Evolutionary conservation across 1,140 invertebrate species (phyloP), one percentile per base, ranked within the genome.

Genomic region (Drosophila ohnishii): DNA sequence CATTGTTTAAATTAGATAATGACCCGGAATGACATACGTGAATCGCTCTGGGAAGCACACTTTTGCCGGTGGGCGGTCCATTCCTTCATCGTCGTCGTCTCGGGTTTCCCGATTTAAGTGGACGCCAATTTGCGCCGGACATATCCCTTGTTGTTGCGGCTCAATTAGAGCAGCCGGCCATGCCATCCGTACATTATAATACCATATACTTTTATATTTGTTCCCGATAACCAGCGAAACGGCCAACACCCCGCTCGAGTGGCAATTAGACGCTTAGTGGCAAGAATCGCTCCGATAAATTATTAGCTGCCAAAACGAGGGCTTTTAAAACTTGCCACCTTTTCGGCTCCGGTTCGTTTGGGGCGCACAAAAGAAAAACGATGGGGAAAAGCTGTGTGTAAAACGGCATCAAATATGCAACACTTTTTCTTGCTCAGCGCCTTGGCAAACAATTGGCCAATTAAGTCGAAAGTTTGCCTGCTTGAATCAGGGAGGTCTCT

Each of bases 371-470:
- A 53, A 16, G n/a, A 28, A 25, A 53, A 64, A 51, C 34, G 51
- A 32, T 16, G 34, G 19, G 25, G 56, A 45, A 50, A 37, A 25
- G 51, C 32, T 22, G 16, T 70, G 67, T 71, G 37, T 57, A 57
- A 74, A 65, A 35, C 55, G 40, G 55, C 47, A 47, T 84, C 45
- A 88, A 88, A 74, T 84, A 88, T 88, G 80, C 77, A 87, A 80
- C 73, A 84, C 78, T 75, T 81, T 82, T 83, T 69, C 64, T 67
- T 87, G 75, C 45, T 63, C 66, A 87, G 53, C 75, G 76, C 71
- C 80, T 83, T 79, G 58, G 56, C 63, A 88, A 87, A 84, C 80
- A 87, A 89, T 84, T 84, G 83, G 80, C 80, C 84, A 87, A 88
- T 87, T 87, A 84, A 88, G 80, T 84, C 62, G 55, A 84, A 88